Evolutionary conservation across 2,797 vertebrate genomes (phyloP), one percentile per base, ranked within the genome.

Genomic region (Parotocinclus haroldoi): DNA sequence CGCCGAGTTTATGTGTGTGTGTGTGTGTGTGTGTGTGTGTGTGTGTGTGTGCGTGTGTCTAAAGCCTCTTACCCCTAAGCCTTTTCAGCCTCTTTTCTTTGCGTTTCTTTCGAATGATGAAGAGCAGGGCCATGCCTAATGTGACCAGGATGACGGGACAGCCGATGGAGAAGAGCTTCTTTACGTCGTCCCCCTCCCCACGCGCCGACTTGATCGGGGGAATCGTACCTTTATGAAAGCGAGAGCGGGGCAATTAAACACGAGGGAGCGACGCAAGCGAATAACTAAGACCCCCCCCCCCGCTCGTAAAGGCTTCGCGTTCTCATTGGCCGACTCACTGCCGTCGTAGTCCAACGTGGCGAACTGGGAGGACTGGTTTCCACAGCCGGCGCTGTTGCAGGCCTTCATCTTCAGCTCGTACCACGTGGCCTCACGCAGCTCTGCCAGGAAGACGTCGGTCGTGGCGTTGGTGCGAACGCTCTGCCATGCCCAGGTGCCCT

Each of bases 341-440:
- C 96, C 96, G 0, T 98, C 95, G 0, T 96, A 96, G 87, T 98
- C 95, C 82, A 98, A 85, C 0, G 97, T 99, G 76, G 96, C 94
- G 13, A 99, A 99, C 84, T 96, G 94, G 1, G 93, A 69, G 12
- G 89, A 96, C 88, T 98, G 95, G 63, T 99, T 98, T 56, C 96
- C 95, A 48, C 97, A 99, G 84, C 97, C 97, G 0, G 97, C 97
- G 1, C 95, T 98, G 91, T 99, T 99, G 76, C 97, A 99, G 0
- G 95, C 94, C 81, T 96, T 92, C 95, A 98, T 98, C 82, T 96
- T 96, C 66, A 99, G 85, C 84, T 99, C 97, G 0, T 98, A 99
- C 97, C 97, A 99, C 1, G 96, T 98, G 69, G 96, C 97, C 85
- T 98, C 97, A 0, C 94, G 94, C 73, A 98, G 90, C 74, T 98